These are phyloP conservation scores for Hydriomena furcata DNA, from an alignment of 2,888 invertebrate genomes.

Conservation along the genomic window DNA sequence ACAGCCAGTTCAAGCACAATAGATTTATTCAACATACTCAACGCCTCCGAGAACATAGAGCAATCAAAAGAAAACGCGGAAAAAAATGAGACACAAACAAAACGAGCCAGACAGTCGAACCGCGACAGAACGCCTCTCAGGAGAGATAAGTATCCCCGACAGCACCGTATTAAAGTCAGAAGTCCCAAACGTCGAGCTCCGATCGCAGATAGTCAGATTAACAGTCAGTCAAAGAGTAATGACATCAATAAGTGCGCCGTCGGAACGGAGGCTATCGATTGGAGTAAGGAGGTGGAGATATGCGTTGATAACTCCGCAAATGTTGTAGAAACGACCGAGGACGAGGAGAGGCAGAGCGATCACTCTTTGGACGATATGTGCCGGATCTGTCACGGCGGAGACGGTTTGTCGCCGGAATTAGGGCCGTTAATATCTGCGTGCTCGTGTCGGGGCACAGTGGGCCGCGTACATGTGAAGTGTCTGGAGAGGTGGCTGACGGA, in stretches of 20 bases:
- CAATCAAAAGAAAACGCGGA: conserved; percentile 14
- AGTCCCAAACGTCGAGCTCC: conserved; percentile 60
- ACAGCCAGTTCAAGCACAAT: conserved; percentile 59
- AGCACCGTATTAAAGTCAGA: conserved; percentile 67
- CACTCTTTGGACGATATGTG: conserved; percentile 72
- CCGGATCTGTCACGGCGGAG: conserved; percentile 75
- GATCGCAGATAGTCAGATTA: conserved; percentile 35
- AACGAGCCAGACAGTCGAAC: conserved; percentile 28
- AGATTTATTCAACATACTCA: conserved; percentile 44
- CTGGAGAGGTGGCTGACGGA: conserved; percentile 90
- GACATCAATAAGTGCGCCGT: conserved; percentile 36
- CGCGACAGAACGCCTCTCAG: conserved; percentile 44
- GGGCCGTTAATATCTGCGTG: conserved; percentile 72
- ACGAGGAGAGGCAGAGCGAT: conserved; percentile 52
- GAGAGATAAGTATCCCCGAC: conserved; percentile 53
- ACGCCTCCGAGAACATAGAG: conserved; percentile 20
- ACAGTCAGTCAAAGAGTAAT: conserved; percentile 27
- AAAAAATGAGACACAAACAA: conserved; percentile 9
- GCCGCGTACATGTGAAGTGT: conserved; percentile 88
- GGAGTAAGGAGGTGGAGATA: conserved; percentile 47
- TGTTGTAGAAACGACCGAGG: conserved; percentile 38
- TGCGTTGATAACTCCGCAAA: conserved; percentile 32
- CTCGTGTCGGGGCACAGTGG: conserved; percentile 86
- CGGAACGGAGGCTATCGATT: conserved; percentile 51
- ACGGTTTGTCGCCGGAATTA: conserved; percentile 54